Evolutionary conservation across 1,140 invertebrate genomes (phyloP), one percentile per base, ranked within the genome.

Genomic region (Lepidurus arcticus): DNA sequence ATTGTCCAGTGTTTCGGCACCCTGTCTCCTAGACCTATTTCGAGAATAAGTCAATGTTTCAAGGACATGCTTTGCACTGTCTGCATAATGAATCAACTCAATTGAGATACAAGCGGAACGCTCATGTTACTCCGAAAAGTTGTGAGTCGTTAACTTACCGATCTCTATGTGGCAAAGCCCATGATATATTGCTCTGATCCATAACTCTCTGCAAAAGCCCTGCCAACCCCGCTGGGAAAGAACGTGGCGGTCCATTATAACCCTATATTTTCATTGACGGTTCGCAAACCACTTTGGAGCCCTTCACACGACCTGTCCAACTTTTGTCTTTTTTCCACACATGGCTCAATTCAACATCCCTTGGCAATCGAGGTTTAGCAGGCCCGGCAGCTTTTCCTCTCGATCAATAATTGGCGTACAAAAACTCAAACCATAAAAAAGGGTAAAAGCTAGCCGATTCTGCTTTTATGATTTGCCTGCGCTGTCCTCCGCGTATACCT

Each of bases 21-120:
- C 16, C 9, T n/a, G 9, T 13, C 16, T 65, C 8, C 53, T 13
- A 65, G 53, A 65, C 53, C 53, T 65, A 7, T n/a, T 21, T 65
- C 53, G 21, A 13, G 16, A 65, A 53, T n/a, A n/a, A 65, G 53
- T 65, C 53, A 65, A 21, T 65, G 53, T 65, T 65, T 34, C 34
- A 34, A 34, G 34, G 7, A 13, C 8, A 65, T 21, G 53, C 53
- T 65, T 13, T 21, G 16, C 16, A 65, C 16, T 21, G 16, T 21
- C 53, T 65, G 53, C 53, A 65, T 65, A 65, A 21, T 21, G n/a
- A 65, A 65, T 65, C n/a, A 65, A 21, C 53, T 65, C n/a, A 21
- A 65, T 65, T 65, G 53, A 65, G 53, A 65, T 7, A 65, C n/a
- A 65, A 65, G 9, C 53, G 21, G 8, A 21, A 65, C 47, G 21